Base-by-base conservation (phyloP, 2,888 invertebrate genomes). In the Tetramorium bicarinatum region DNA sequence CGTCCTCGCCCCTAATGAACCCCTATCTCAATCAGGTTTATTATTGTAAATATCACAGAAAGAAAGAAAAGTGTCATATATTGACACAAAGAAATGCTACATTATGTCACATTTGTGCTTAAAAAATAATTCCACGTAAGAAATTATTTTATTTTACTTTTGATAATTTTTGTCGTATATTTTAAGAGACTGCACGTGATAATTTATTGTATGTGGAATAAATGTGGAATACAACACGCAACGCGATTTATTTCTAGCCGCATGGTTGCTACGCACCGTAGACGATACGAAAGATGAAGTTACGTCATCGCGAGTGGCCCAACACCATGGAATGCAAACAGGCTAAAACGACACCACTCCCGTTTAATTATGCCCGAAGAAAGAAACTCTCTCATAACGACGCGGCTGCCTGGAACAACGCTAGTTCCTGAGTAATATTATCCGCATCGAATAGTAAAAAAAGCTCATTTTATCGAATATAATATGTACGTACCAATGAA, bases 251-350 rank as follows among this genome's bases (percentile, higher is more conserved):
- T 80, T 74, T 59, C 74, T 38, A 38, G 38, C 25, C 25, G 41
- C 25, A 4, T 6, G 38, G 44, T 74, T 61, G 59, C 44, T 25
- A 47, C 18, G 41, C 71, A 76, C 25, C 38, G 18, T 21, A 29
- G 15, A 34, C 59, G 75, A 59, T 34, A 80, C 38, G 47, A 52
- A 41, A 47, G 59, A 74, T 13, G 59, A 80, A 61, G 15, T 80
- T 80, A 74, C 79, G 79, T 80, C 79, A 80, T 72, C 56, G 11
- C 38, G 25, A 59, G 34, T 74, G 21, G 21, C 18, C 18, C 6
- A 49, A 61, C 74, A 38, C 59, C 59, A 59, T 59, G 79, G 74
- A 80, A 80, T 72, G 74, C 79, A 80, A 80, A 80, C 75, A 80
- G 25, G 38, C 59, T 74, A 54, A 80, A 72, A 80, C 74, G 47